Base-by-base conservation (phyloP, 2,888 invertebrate species). In the Cantharis rustica region DNA sequence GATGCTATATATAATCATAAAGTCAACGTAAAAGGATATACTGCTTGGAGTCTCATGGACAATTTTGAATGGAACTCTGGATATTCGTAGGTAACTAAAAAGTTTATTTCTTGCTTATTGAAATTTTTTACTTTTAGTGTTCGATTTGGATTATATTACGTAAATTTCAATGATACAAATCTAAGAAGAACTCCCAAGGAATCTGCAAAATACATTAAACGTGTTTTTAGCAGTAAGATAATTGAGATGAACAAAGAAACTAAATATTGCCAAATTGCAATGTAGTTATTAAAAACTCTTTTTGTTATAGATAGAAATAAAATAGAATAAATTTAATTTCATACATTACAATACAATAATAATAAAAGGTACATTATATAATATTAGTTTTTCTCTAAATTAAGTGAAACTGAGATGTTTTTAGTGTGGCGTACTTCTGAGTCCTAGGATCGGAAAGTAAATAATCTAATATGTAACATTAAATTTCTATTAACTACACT, bases 11-110 rank as follows among this genome's bases (percentile, higher is more conserved):
- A 83, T 69, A 80, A 88, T 79, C 90, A 90, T 79, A 86, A 86
- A 4, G 89, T 89, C 77, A 88, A 89, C 73, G 84, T 91, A 0
- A 85, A 85, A 72, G 91, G 90, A 0, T 92, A 91, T 85, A 90
- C 90, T 13, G 91, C 90, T 0, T 92, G 92, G 92, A 91, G 91
- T 2, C 86, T 93, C 26, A 88, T 92, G 88, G 93, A 93, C 82
- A 91, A 91, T 83, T 91, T 92, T 80, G 92, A 93, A 86, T 92
- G 92, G 92, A 85, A 83, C 2, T 84, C 84, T 27, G 91, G 91
- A 13, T 92, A 90, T 83, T 85, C 85, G 88, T 90, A 85, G 86
- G 17, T 64, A 17, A 17, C 31, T 5, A 1, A 1, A 13, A 13
- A 31, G 13, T 5, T 31, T 5, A 4, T 31, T 31, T 31, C 5